Conservation (phyloP, 2,888 invertebrate species). For the Eudasyphora cyanicolor region DNA sequence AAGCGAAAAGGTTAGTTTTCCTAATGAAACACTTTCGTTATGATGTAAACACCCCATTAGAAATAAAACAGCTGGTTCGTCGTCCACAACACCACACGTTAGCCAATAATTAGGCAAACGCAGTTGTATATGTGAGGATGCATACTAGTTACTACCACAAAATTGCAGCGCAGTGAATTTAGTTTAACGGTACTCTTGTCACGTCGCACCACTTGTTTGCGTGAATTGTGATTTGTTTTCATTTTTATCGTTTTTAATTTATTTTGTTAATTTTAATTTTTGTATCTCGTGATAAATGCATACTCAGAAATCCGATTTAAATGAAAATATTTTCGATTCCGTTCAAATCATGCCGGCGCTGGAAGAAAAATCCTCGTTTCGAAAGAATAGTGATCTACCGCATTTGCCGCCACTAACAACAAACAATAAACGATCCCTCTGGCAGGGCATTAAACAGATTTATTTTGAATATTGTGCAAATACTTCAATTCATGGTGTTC, state of each 20-base stretch:
- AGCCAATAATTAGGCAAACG: too few relatives aligned
- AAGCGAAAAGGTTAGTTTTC: too few relatives aligned
- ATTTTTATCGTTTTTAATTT: background rate
- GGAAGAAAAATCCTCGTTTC: background rate
- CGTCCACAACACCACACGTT: too few relatives aligned
- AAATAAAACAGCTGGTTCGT: too few relatives aligned
- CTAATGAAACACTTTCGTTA: too few relatives aligned
- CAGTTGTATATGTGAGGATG: background rate
- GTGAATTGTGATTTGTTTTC: background rate
- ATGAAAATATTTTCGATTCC: constrained; percentile 7
- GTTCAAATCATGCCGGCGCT: background rate
- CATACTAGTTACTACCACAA: background rate
- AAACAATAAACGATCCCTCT: constrained; percentile 18
- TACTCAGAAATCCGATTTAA: constrained; percentile 37
- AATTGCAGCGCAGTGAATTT: background rate
- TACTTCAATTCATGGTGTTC: constrained; percentile 83
- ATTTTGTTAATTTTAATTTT: constrained; percentile 4
- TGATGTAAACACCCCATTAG: too few relatives aligned
- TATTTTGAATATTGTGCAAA: constrained; percentile 82
- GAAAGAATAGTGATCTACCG: background rate
- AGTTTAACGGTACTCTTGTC: background rate
- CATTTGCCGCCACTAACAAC: background rate
- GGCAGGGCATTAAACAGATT: constrained; percentile 75
- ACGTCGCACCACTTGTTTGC: background rate
- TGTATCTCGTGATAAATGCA: constrained; percentile 33